Evolutionary conservation across 2,888 invertebrate species (phyloP).

Genomic region (Mesochorus sp.): DNA sequence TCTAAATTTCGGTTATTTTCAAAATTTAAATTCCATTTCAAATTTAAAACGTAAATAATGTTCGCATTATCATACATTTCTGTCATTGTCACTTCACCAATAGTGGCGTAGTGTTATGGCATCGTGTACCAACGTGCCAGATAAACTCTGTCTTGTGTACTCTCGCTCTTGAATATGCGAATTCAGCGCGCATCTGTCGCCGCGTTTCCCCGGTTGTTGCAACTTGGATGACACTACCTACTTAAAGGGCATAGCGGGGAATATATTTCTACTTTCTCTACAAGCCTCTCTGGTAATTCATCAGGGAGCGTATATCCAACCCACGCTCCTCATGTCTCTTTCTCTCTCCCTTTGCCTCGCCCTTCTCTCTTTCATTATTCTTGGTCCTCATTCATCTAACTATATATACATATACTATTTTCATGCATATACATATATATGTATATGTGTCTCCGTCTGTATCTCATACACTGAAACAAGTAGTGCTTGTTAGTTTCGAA

Average conservation of each 20-base stretch:
- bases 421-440: too few species aligned
- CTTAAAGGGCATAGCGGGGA: neutral
- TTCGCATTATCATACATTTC: neutral
- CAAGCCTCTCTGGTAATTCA: slow-evolving; percentile 43
- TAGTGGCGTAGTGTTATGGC: neutral
- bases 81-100: neutral
- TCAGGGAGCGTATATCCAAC: slow-evolving; percentile 21
- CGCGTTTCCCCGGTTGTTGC: too few species aligned
- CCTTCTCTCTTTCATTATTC: slow-evolving; percentile 5
- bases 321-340: slow-evolving; percentile 12
- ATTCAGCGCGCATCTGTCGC: slow-evolving; percentile 48
- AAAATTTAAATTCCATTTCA: too few species aligned
- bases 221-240: neutral
- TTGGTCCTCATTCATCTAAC: neutral
- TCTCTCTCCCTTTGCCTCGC: neutral
- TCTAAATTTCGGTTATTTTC: too few species aligned
- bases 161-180: slow-evolving; percentile 30
- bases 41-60: too few species aligned
- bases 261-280: slow-evolving; percentile 28
- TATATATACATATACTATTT: neutral
- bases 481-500: too few species aligned
- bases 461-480: too few species aligned
- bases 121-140: neutral
- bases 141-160: slow-evolving; percentile 16
- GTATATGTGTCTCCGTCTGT: neutral